Percentiles rank a stretch among this genome's conserved stretches.
Conservation (phyloP, 1,140 invertebrate genomes). For the Paracyclopina nana region DNA sequence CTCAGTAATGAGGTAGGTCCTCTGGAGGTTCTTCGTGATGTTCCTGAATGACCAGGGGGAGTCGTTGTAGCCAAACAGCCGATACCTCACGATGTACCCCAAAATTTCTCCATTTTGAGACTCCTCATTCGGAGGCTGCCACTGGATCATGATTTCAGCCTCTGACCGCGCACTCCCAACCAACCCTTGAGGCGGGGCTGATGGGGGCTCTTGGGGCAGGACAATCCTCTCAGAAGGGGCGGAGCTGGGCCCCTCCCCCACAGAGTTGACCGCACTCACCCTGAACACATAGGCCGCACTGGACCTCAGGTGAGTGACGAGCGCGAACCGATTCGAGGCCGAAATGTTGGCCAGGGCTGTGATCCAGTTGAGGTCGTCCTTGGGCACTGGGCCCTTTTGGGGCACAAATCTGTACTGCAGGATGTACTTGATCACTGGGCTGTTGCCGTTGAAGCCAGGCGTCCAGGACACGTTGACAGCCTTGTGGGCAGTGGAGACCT, state of each 20-base stretch:
- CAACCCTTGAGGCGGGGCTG: conserved; percentile 65
- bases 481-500: conserved; percentile 27
- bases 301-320: conserved; percentile 70
- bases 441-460: conserved; percentile 89
- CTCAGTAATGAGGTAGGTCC: conserved; percentile 76
- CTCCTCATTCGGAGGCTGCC: conserved; percentile 81
- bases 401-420: conserved; percentile 68
- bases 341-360: conserved; percentile 13
- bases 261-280: conserved; percentile 81
- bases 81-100: conserved; percentile 78
- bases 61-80: conserved; percentile 69
- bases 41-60: conserved; percentile 67
- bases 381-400: neutral
- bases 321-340: conserved; percentile 35
- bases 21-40: conserved; percentile 67
- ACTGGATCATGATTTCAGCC: conserved; percentile 88
- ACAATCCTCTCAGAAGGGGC: conserved; percentile 63
- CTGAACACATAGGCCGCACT: conserved; percentile 87
- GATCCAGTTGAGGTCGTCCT: conserved; percentile 8
- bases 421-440: conserved; percentile 76
- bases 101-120: conserved; percentile 82
- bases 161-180: conserved; percentile 75
- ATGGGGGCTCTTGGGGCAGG: conserved; percentile 80
- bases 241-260: conserved; percentile 77
- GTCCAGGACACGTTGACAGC: conserved; percentile 79